Conservation (phyloP, 1,140 invertebrate species). For the Caenorhabditis remanei region DNA sequence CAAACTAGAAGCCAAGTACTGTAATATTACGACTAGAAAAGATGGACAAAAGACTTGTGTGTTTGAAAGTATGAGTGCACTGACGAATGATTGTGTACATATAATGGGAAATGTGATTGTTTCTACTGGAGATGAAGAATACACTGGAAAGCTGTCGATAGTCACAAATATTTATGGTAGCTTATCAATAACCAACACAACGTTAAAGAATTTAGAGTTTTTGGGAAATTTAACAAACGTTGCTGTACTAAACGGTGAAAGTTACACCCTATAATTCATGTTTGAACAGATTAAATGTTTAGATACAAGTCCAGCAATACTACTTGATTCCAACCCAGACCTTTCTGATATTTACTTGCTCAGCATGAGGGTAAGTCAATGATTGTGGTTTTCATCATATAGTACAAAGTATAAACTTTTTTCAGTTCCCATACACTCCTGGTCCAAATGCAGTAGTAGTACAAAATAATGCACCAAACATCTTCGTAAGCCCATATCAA, state of each 20-base stretch:
- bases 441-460: neutral
- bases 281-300: neutral
- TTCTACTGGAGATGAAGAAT: neutral
- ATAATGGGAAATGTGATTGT: neutral
- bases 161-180: neutral
- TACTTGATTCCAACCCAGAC: neutral
- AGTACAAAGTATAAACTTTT: no score
- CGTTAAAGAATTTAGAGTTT: neutral
- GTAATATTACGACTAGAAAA: conserved; percentile 6
- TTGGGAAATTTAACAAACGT: neutral
- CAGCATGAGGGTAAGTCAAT: neutral
- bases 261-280: neutral
- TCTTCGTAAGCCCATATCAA: neutral
- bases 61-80: neutral
- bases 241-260: neutral
- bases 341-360: neutral
- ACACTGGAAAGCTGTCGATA: neutral
- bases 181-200: neutral
- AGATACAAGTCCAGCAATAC: neutral
- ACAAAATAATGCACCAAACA: neutral
- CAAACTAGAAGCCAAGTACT: neutral
- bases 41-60: neutral
- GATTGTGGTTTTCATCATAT: neutral
- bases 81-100: neutral
- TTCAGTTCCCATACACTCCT: neutral